A percentile compares a stretch with the other conserved stretches of the same genome.
phyloP scores from a whole-genome alignment of 2,113 vertebrate species.

The Dipodomys merriami region DNA sequence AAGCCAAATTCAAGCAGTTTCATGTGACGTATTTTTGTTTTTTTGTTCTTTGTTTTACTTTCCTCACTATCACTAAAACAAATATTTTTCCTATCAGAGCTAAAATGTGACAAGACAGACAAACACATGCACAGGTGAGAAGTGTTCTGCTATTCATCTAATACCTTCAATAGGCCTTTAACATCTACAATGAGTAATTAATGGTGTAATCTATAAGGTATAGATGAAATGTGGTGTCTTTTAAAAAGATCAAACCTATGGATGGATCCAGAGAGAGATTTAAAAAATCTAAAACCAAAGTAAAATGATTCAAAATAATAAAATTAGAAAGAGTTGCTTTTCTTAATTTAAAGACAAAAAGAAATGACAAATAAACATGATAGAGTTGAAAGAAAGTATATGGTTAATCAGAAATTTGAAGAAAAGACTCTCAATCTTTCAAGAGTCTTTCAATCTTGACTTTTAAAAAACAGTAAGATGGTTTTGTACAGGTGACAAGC shows the following conservation, averaged over 20 bases:
- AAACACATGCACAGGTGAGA: not conserved
- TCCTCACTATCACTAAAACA: constrained; percentile 26
- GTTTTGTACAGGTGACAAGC: not conserved
- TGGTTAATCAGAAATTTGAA: constrained; percentile 10
- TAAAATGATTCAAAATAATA: constrained; percentile 55
- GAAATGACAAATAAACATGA: constrained; percentile 2
- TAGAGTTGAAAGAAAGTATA: constrained; percentile 31
- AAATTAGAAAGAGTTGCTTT: constrained; percentile 31
- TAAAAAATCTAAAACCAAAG: constrained; percentile 56
- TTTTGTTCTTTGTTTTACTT: not conserved
- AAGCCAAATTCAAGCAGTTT: constrained; percentile 45
- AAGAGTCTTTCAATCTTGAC: constrained; percentile 20
- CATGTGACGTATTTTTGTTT: constrained; percentile 44
- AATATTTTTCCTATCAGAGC: constrained; percentile 28
- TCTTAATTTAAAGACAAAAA: constrained; percentile 16
- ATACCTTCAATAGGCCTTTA: not conserved
- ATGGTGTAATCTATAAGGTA: not conserved
- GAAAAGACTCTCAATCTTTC: constrained; percentile 5
- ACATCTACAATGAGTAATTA: not conserved
- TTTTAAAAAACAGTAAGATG: not conserved
- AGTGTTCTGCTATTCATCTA: not conserved
- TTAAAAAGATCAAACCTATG: not conserved
- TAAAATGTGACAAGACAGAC: constrained; percentile 38
- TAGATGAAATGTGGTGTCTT: constrained; percentile 39
- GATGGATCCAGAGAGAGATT: not conserved